phyloP scores from a whole-genome alignment of 2,113 vertebrate species.

The Ammospiza caudacuta region DNA sequence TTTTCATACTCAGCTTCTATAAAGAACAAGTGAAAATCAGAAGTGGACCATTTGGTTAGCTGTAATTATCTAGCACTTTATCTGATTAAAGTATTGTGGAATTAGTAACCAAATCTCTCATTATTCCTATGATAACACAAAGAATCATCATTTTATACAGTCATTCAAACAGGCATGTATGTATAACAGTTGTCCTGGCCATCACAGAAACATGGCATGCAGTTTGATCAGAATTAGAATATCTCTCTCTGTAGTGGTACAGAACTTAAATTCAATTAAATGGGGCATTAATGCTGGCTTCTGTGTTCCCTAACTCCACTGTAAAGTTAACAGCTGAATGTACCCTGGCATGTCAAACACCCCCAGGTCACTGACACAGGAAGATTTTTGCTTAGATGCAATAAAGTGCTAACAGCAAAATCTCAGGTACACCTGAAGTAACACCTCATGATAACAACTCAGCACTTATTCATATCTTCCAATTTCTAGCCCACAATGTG shows the following conservation, averaged over 20 bases:
- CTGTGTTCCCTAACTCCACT: neutral
- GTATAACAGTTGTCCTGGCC: neutral
- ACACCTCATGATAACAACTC: neutral
- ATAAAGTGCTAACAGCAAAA: neutral
- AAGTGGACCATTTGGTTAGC: neutral
- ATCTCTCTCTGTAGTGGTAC: neutral
- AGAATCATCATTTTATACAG: neutral
- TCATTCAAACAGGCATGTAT: neutral
- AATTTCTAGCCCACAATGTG: neutral
- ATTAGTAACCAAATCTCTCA: conserved; percentile 32
- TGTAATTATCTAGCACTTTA: conserved; percentile 21
- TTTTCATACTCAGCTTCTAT: neutral
- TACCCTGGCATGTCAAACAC: neutral
- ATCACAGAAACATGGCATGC: neutral
- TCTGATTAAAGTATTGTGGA: conserved; percentile 28
- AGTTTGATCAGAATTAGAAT: neutral
- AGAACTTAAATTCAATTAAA: neutral
- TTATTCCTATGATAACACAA: neutral
- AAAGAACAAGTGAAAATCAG: conserved; percentile 12
- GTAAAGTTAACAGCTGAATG: neutral
- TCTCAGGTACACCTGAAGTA: neutral
- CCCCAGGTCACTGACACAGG: neutral
- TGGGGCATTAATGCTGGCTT: neutral
- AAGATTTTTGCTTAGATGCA: neutral
- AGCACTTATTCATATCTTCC: rapidly evolving